Base-by-base conservation (phyloP, 2,888 invertebrate species). In the Nasonia oneida region DNA sequence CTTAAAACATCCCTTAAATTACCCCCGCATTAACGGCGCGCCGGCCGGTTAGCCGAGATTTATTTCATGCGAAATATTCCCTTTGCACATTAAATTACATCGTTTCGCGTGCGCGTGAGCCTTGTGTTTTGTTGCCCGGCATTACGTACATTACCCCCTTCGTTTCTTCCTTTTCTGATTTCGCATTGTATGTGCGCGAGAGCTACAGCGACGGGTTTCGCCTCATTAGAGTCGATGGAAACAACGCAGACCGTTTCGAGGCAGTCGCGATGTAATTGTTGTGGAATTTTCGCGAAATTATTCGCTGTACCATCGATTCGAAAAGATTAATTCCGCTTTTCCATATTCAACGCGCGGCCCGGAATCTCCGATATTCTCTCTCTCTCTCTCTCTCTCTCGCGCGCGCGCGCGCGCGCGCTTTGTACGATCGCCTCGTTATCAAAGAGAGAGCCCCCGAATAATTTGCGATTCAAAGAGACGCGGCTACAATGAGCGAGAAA, bases 1-100 rank as follows among this genome's bases (percentile, higher is more conserved):
- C 93, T 93, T 93, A 92, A 93, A 93, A 92, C 92, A 91, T 92
- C 93, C 93, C 92, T 93, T 93, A 93, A 93, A 93, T 93, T 93
- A 93, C 91, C 91, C 90, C 91, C 91, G 76, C 85, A 82, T 82
- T 82, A 82, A 81, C 73, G 37, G 91, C 91, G 91, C 90, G 90
- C 91, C 86, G 91, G 89, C 90, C 90, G 89, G 90, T 91, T 91
- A 90, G 90, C 89, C 90, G 91, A 92, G 93, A 93, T 93, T 93
- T 93, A 93, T 93, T 93, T 91, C 91, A 91, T 90, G 90, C 90
- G 91, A 92, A 92, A 92, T 93, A 93, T 92, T 92, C 90, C 89
- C 91, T 90, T 90, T 89, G 90, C 89, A 89, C 89, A 90, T 90
- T 90, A 90, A 91, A 92, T 90, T 90, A 90, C 90, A 88, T 86